Evolutionary conservation across 2,113 vertebrate species (phyloP), one percentile per base, ranked within the genome.

Genomic region (Tonatia bakeri): DNA sequence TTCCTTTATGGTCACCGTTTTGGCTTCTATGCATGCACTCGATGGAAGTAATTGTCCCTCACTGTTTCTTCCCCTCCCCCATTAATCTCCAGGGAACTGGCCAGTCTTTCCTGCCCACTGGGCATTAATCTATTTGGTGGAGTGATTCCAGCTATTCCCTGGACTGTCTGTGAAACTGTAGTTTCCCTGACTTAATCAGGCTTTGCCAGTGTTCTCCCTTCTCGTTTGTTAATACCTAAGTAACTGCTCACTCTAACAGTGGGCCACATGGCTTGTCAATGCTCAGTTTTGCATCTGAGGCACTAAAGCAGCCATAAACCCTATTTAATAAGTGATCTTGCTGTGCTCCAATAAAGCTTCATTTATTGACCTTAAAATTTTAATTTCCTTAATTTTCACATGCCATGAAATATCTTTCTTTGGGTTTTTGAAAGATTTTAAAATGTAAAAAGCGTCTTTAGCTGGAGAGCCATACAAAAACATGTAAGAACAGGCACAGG

Each of bases 271-370:
- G 85, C 83, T 43, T 19, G n/a, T 45, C 54, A 38, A 24, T 15
- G 10, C 28, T 70, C 13, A 26, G 17, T 50, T 80, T 75, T 76
- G 50, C 24, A 7, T 6, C 9, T 56, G 3, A 16, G 17, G 45
- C 79, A 17, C 45, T 59, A 45, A 70, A 40, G 59, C 43, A 65
- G 16, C 4, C 24, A 9, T 11, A 59, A 76, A 72, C 0, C 28
- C 14, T 26, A 69, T 3, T 3, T 64, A 73, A 40, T 54, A 15
- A 93, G 28, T 45, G n/a, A 94, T 1, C 43, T 40, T 22, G 12
- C 40, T 94, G 22, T 82, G 75, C 45, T 95, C 52, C 56, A 75
- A 38, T 90, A 75, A 76, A 87, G 50, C n/a, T 92, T 89, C 87
- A 85, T 52, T 81, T 79, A 76, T 64, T 87, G 15, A 56, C 56